A percentile compares a stretch with the other conserved stretches of the same genome.
Evolutionary conservation across 2,797 vertebrate genomes (phyloP).

Genomic region (Clarias pachynema): DNA sequence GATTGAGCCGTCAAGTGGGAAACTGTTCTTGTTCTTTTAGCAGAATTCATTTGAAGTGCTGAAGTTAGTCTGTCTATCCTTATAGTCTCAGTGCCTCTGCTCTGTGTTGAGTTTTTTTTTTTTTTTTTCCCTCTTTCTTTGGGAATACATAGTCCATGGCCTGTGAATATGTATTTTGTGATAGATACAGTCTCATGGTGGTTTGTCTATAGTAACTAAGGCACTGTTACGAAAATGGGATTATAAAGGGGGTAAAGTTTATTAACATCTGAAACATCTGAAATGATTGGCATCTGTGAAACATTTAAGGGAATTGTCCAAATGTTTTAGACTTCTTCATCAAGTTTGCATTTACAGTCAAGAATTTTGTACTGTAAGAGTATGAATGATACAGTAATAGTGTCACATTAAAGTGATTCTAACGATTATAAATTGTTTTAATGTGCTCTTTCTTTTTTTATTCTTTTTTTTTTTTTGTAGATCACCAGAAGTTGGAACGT

Average conservation of each 20-base stretch:
- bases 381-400: background rate
- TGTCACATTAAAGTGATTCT: background rate
- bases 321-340: background rate
- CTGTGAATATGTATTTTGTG: background rate
- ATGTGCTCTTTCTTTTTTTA: background rate
- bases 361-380: background rate
- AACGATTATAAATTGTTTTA: background rate
- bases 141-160: background rate
- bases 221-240: background rate
- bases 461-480: conserved; percentile 23
- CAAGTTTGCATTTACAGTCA: background rate
- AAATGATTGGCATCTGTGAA: background rate
- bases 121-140: too few species aligned
- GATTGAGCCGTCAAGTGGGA: background rate
- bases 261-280: too few species aligned
- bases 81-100: background rate
- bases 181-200: background rate
- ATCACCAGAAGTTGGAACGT: conserved; percentile 87
- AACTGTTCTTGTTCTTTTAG: conserved; percentile 39
- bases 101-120: background rate
- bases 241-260: background rate
- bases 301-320: too few species aligned
- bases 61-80: background rate
- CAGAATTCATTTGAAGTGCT: conserved; percentile 63
- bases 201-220: background rate